These are phyloP conservation scores for Lindbergichthys nudifrons DNA, from an alignment of 2,797 vertebrate genomes.

Conservation along the genomic window DNA sequence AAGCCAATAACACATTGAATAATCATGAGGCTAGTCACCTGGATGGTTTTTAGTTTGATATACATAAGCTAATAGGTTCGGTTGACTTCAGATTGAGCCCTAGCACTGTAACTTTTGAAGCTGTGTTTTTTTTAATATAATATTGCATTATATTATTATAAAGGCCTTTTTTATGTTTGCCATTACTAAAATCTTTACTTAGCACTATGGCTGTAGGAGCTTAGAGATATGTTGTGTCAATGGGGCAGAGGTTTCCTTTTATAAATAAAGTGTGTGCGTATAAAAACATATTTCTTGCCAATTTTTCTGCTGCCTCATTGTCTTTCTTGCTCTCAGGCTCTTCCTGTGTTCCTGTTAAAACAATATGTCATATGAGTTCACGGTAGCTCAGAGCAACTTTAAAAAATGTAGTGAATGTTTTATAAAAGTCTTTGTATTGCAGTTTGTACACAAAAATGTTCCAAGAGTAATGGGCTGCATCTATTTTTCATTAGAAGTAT, in stretches of 20 bases:
- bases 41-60: background rate
- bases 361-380: conserved; percentile 26
- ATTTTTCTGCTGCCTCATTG: conserved; percentile 10
- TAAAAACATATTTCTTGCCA: conserved; percentile 18
- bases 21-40: background rate
- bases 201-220: conserved; percentile 15
- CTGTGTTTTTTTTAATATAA: too few species aligned
- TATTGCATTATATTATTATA: too few species aligned
- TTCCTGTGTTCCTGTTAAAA: conserved; percentile 37
- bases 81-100: too few species aligned
- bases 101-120: too few species aligned
- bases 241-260: conserved; percentile 10
- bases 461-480: conserved; percentile 23
- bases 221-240: conserved; percentile 39
- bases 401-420: conserved; percentile 29
- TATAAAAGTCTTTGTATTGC: conserved; percentile 16
- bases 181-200: too few species aligned
- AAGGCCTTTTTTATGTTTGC: too few species aligned
- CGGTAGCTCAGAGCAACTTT: conserved; percentile 15
- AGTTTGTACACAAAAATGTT: conserved; percentile 18
- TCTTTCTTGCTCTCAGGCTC: conserved; percentile 34
- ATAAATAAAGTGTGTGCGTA: background rate
- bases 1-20: background rate
- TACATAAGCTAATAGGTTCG: too few species aligned
- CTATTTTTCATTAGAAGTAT: conserved; percentile 29